Evolutionary conservation across 2,888 invertebrate genomes (phyloP).

Genomic region (Schizaphis graminum): DNA sequence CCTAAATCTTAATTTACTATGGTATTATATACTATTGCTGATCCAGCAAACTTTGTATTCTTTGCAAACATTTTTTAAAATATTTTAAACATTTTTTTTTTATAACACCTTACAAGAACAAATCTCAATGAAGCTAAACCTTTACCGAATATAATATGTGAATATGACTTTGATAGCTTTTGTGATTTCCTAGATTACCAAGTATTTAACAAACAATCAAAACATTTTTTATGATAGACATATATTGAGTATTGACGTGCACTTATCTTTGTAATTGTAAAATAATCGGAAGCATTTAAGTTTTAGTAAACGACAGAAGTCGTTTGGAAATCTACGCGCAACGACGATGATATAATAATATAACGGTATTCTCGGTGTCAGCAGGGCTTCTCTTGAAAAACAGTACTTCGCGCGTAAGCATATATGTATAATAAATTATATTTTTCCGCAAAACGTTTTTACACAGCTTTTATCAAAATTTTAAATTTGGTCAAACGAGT

Average conservation of each 20-base stretch:
- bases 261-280: background rate
- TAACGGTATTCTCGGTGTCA: background rate
- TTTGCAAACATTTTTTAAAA: background rate
- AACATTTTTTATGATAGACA: background rate
- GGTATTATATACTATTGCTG: background rate
- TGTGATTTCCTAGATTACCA: background rate
- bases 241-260: background rate
- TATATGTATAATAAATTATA: background rate
- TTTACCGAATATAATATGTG: background rate
- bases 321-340: background rate
- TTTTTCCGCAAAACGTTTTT: background rate
- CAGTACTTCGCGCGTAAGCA: background rate
- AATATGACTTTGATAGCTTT: background rate
- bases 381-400: background rate
- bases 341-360: background rate
- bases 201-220: background rate
- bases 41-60: background rate
- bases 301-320: background rate
- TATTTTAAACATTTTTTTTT: background rate
- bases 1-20: background rate
- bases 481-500: background rate
- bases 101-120: background rate
- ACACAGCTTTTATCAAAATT: background rate
- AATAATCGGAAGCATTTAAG: background rate
- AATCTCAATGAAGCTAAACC: background rate